Conservation (phyloP, 2,888 invertebrate species). For the Acronicta alni region DNA sequence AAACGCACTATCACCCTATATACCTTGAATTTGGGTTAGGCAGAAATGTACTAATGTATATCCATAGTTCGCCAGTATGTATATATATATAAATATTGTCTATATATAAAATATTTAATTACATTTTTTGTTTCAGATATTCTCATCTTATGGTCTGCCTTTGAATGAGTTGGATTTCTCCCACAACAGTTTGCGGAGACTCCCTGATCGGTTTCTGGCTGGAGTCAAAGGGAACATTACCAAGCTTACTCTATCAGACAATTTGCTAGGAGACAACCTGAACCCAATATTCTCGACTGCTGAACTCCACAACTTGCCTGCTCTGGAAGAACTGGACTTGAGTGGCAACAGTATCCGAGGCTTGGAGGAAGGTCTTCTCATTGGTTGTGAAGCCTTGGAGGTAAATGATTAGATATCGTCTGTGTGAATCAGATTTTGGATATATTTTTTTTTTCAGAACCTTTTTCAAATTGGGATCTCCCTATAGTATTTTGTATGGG, state of each 20-base stretch:
- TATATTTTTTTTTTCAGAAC: no score
- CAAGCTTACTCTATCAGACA: constrained; percentile 93
- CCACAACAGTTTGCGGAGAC: constrained; percentile 93
- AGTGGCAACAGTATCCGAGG: constrained; percentile 94
- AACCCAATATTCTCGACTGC: constrained; percentile 97
- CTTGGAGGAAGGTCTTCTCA: constrained; percentile 95
- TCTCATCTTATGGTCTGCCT: constrained; percentile 92
- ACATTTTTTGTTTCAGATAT: constrained; percentile 84
- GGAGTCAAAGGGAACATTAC: constrained; percentile 91
- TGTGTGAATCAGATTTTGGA: neutral
- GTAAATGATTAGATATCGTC: constrained; percentile 70
- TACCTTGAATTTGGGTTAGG: no score
- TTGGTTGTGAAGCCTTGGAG: constrained; percentile 94
- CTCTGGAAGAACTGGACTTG: constrained; percentile 93
- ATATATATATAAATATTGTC: no score
- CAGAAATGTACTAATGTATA: no score
- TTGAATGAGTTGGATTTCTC: constrained; percentile 94
- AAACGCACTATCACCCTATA: no score
- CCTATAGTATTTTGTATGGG: no score
- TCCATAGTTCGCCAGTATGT: no score
- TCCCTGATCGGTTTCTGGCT: constrained; percentile 93
- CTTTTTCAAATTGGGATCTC: no score
- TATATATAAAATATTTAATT: neutral
- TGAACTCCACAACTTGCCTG: constrained; percentile 93
- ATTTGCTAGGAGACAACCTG: constrained; percentile 96